Conservation (phyloP, 1,140 invertebrate species). For the Liolophura sinensis region DNA sequence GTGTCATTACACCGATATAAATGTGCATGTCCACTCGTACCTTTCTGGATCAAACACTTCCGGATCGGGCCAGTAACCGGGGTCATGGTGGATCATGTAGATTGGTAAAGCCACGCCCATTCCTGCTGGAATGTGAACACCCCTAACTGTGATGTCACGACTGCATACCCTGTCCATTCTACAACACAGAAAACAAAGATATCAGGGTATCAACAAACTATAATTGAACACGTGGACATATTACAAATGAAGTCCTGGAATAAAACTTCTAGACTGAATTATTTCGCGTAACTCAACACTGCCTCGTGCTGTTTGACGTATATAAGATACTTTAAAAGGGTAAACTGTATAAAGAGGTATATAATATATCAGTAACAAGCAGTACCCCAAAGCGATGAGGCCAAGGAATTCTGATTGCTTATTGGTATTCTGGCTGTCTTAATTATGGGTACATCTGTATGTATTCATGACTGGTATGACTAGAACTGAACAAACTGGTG, state of each 20-base stretch:
- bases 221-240: too few relatives aligned
- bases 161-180: conserved; percentile 28
- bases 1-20: too few relatives aligned
- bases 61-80: conserved; percentile 33
- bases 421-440: too few relatives aligned
- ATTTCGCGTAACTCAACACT: not conserved
- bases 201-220: not conserved
- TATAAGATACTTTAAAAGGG: not conserved
- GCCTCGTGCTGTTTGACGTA: not conserved
- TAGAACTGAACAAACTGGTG: too few relatives aligned
- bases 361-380: too few relatives aligned
- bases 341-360: not conserved
- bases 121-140: conserved; percentile 30
- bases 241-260: too few relatives aligned
- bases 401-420: too few relatives aligned
- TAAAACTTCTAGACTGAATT: not conserved
- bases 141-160: conserved; percentile 26
- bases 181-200: conserved; percentile 12
- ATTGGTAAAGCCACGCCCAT: conserved; percentile 27
- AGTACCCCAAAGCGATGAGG: too few relatives aligned
- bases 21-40: conserved; percentile 1
- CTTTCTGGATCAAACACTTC: conserved; percentile 26
- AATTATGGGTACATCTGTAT: too few relatives aligned
- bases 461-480: too few relatives aligned
- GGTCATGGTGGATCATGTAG: conserved; percentile 33